Evolutionary conservation across 2,113 vertebrate species (phyloP).

Genomic region (Fulica atra): DNA sequence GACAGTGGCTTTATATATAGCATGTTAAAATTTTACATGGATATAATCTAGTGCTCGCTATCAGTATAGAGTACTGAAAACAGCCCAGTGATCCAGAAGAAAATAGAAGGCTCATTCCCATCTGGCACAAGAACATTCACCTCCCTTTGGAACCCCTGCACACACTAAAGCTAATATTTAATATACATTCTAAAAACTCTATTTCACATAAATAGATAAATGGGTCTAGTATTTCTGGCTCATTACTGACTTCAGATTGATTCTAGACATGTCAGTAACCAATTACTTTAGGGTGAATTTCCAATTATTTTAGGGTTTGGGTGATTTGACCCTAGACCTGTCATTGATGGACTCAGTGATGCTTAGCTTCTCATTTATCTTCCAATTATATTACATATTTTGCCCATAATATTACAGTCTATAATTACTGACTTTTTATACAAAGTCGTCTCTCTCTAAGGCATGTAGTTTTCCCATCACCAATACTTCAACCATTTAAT

Average conservation of each 20-base stretch:
- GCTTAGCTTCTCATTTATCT: slow-evolving; percentile 1
- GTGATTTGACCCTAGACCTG: neutral
- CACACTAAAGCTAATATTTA: neutral
- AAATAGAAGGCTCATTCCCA: neutral
- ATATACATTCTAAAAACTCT: neutral
- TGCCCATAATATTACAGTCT: neutral
- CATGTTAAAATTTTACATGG: neutral
- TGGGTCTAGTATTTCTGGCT: neutral
- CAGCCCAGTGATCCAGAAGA: neutral
- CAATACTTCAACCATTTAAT: neutral
- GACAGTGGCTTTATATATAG: neutral
- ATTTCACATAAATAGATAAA: neutral
- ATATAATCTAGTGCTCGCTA: neutral
- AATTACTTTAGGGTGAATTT: neutral
- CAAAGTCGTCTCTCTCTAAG: neutral
- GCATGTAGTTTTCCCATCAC: neutral
- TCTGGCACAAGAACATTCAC: neutral
- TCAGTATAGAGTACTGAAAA: neutral
- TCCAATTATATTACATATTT: neutral
- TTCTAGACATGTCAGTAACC: neutral
- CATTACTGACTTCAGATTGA: neutral
- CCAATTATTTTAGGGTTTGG: neutral
- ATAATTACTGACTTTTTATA: neutral
- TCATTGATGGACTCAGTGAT: neutral
- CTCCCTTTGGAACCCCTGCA: neutral